Conservation (phyloP, 2,113 vertebrate genomes). For the Cnemophilus loriae region DNA sequence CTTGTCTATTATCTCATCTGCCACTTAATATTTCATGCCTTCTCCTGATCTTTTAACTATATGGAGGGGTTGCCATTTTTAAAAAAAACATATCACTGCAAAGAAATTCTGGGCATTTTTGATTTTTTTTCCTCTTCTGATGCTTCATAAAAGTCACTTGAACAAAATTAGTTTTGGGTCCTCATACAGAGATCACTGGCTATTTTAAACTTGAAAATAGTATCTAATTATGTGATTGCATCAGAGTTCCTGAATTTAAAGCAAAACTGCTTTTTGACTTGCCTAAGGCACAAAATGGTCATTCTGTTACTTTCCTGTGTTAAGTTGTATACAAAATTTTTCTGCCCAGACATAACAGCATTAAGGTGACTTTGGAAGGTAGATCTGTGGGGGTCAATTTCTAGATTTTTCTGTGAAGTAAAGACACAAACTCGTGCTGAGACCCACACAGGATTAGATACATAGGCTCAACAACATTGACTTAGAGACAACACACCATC, state of each 20-base stretch:
- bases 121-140: background rate
- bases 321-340: background rate
- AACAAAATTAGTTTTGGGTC: conserved; percentile 22
- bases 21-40: conserved; percentile 68
- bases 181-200: background rate
- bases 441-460: background rate
- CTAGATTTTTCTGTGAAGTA: background rate
- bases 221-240: background rate
- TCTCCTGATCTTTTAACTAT: conserved; percentile 63
- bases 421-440: background rate
- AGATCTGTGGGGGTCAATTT: background rate
- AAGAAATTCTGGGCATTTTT: conserved; percentile 51
- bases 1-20: conserved; percentile 75
- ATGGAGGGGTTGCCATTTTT: conserved; percentile 7
- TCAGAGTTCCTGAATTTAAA: background rate
- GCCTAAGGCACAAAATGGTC: background rate
- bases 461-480: background rate
- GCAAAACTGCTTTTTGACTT: background rate
- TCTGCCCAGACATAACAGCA: background rate
- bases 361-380: background rate
- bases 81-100: background rate
- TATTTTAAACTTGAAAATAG: conserved; percentile 19
- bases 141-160: conserved; percentile 41
- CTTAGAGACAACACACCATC: background rate
- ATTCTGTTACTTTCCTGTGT: background rate